Evolutionary conservation across 2,888 invertebrate species (phyloP).

Genomic region (Bugula neritina): DNA sequence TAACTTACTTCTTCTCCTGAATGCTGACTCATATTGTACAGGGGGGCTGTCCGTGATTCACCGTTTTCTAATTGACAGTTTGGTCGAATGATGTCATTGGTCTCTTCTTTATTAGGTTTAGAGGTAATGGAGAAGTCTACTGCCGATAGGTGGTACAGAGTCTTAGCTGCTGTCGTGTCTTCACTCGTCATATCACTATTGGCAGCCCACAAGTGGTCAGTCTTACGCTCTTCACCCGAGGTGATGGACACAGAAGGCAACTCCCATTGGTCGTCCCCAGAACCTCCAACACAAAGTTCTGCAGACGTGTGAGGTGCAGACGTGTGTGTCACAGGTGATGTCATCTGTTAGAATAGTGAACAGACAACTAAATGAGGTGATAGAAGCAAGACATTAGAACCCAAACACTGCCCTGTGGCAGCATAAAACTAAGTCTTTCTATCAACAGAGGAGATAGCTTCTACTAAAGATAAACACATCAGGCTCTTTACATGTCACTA

Average conservation of each 20-base stretch:
- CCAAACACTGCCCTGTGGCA: no score
- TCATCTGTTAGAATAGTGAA: no score
- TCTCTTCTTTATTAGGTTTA: conserved; percentile 2
- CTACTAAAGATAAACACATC: no score
- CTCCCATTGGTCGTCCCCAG: neutral
- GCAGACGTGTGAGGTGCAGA: neutral
- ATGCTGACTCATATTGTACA: conserved; percentile 2
- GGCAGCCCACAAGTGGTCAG: neutral
- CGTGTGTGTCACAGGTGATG: no score
- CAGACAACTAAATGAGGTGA: no score
- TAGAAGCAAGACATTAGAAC: no score
- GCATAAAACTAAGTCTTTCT: no score
- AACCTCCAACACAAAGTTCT: neutral
- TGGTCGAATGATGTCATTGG: neutral
- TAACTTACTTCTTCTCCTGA: neutral
- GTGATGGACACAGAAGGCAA: neutral
- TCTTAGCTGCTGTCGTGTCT: neutral
- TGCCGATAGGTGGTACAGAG: conserved; percentile 13
- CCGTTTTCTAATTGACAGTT: neutral
- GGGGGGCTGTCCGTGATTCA: neutral
- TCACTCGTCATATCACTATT: neutral
- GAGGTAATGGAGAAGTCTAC: neutral
- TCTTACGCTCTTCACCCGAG: neutral
- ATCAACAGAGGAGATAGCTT: no score
- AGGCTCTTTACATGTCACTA: no score